Evolutionary conservation across 2,888 invertebrate species (phyloP), one percentile per base, ranked within the genome.

Genomic region (Pedicia rivosa): DNA sequence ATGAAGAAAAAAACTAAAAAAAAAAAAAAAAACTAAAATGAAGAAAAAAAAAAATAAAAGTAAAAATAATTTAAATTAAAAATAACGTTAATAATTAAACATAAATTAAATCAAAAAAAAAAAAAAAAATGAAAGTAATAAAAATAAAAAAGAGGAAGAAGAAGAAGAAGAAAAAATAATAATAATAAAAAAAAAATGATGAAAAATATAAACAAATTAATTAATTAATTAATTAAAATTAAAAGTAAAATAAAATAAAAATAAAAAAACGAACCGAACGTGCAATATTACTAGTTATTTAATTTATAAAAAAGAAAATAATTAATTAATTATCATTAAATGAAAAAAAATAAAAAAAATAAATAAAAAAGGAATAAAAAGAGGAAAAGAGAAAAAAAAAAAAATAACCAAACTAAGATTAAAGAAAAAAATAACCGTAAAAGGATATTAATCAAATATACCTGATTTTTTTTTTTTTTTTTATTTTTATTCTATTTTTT

Each of bases 231-330:
- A 4, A 4, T 10, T 24, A 38, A 34, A 34, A 36, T 31, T 35
- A 37, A 35, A 25, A 22, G 37, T 35, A 29, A n/a, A 36, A 28
- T 24, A 41, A 30, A 26, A 27, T 9, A 35, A 35, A 19, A 15
- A 27, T 19, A 16, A 44, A 46, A 43, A 43, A 50, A 46, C 41
- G 46, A 51, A 56, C 56, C 56, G 54, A 57, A 60, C 61, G 61
- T 61, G 61, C 61, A 61, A 61, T 61, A 61, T 55, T 52, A 57
- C 61, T 61, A 62, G 61, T 61, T 62, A 50, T 51, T 48, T 50
- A 48, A 44, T 49, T 49, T 48, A 22, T 22, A 33, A 24, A 22
- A 15, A 31, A 15, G 19, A 19, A 22, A 25, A 35, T 19, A 35
- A 26, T 17, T n/a, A 35, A 35, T 19, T n/a, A 19, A 26, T 27